phyloP scores from a whole-genome alignment of 1,140 invertebrate species.

The Megathymus violae region DNA sequence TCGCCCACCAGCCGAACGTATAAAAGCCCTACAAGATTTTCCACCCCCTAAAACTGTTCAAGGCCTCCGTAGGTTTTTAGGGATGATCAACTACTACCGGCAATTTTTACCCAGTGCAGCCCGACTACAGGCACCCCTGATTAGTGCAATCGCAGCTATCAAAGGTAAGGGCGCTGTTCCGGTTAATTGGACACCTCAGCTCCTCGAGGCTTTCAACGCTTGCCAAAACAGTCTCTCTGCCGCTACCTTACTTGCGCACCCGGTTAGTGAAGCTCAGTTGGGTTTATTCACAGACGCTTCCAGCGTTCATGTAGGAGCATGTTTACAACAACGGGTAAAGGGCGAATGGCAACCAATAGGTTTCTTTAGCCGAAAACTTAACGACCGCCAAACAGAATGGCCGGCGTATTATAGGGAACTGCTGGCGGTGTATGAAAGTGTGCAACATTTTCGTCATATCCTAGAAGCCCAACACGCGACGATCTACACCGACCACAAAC shows the following conservation, averaged over 20 bases:
- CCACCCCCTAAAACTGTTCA: slow-evolving; percentile 17
- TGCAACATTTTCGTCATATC: slow-evolving; percentile 73
- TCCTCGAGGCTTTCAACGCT: background rate
- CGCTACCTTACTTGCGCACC: slow-evolving; percentile 11
- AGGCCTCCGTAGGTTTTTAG: slow-evolving; percentile 19
- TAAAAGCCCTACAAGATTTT: slow-evolving; percentile 24
- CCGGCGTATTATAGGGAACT: slow-evolving; percentile 62
- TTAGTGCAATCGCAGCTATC: background rate
- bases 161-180: slow-evolving; percentile 28
- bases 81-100: too few relatives aligned
- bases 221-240: background rate
- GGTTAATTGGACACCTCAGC: slow-evolving; percentile 9
- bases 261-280: slow-evolving; percentile 16
- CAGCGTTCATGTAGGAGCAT: slow-evolving; percentile 57
- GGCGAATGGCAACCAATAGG: slow-evolving; percentile 48
- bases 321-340: slow-evolving; percentile 56
- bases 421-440: slow-evolving; percentile 41
- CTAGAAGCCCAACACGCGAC: slow-evolving; percentile 54
- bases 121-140: slow-evolving; percentile 1
- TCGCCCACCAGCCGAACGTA: slow-evolving; percentile 6
- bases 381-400: slow-evolving; percentile 51
- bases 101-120: background rate
- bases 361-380: slow-evolving; percentile 68
- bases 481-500: slow-evolving; percentile 76
- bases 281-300: slow-evolving; percentile 65